Base-by-base conservation (phyloP, 1,140 invertebrate species). In the Zaprionus ornatus region DNA sequence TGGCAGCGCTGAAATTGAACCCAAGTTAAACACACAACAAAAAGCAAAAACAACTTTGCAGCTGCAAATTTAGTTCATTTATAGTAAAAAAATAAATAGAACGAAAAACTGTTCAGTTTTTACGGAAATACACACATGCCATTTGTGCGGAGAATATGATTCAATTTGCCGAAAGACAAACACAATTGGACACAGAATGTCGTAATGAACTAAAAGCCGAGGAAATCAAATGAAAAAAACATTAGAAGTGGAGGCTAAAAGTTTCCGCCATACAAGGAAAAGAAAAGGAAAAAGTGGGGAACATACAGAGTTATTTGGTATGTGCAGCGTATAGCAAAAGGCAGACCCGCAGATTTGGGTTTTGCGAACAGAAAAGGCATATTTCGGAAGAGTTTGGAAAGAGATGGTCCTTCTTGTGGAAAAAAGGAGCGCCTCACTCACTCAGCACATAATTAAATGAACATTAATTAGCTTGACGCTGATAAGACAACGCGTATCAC, bases 121-220 rank as follows among this genome's bases (percentile, higher is more conserved):
- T 25, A 17, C 12, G n/a, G 60, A 54, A 45, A 29, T 55, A 45
- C 27, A 42, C 42, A 27, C 50, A 55, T 25, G 19, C 19, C 50
- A 76, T 65, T 72, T 54, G 25, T 45, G 25, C 61, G 48, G 40
- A 66, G 40, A 56, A 57, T 37, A 17, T 68, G 61, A 74, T 77
- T 74, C 60, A 69, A 77, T 77, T 77, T 74, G 21, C 54, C 63
- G 55, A 27, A 68, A 40, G 61, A 57, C 74, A 76, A 82, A 52
- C 64, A 74, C 63, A 52, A 64, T 71, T 64, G 23, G n/a, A 42
- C 59, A 55, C 48, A 50, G 56, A 54, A 54, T n/a, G 23, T 56
- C 48, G 56, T 65, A 87, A 82, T 86, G 73, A 82, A 74, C 71
- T 82, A 64, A 77, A 82, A 74, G 79, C 65, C 66, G 52, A 50